Evolutionary conservation across 2,888 invertebrate genomes (phyloP).

Genomic region (Diplazon laetatorius): DNA sequence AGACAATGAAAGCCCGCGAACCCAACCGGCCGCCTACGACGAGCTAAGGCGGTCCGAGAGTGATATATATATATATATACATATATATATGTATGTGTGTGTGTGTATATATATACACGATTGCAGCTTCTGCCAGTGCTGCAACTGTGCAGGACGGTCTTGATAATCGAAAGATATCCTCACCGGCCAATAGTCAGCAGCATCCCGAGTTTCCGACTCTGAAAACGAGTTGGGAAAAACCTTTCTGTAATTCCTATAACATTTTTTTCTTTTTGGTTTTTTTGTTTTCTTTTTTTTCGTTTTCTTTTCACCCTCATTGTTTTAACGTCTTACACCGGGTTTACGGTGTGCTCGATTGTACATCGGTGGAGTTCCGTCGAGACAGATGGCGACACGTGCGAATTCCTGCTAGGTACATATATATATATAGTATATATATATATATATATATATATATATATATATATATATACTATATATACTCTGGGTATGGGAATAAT

Average conservation of each 20-base stretch:
- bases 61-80: conserved; percentile 28
- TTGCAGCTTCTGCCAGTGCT: conserved; percentile 42
- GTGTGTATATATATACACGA: too few species aligned
- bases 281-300: too few species aligned
- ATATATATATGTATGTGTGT: background rate
- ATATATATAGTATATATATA: too few species aligned
- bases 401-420: too few species aligned
- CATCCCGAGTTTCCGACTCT: conserved; percentile 40
- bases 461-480: too few species aligned
- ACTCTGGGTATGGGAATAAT: too few species aligned
- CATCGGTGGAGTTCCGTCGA: too few species aligned
- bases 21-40: conserved; percentile 47
- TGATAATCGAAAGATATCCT: conserved; percentile 81
- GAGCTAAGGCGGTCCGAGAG: conserved; percentile 74
- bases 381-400: too few species aligned
- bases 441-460: too few species aligned
- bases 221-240: conserved; percentile 55
- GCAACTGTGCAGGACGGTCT: conserved; percentile 74
- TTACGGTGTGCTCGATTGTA: too few species aligned
- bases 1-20: conserved; percentile 77
- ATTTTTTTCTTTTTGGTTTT: conserved; percentile 20
- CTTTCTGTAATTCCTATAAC: conserved; percentile 3
- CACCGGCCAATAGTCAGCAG: conserved; percentile 71
- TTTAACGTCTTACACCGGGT: too few species aligned
- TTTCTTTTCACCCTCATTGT: too few species aligned